Percentiles rank a stretch among this genome's conserved stretches.
Evolutionary conservation across 2,888 invertebrate species (phyloP).

Genomic region (Saturnia pavonia): DNA sequence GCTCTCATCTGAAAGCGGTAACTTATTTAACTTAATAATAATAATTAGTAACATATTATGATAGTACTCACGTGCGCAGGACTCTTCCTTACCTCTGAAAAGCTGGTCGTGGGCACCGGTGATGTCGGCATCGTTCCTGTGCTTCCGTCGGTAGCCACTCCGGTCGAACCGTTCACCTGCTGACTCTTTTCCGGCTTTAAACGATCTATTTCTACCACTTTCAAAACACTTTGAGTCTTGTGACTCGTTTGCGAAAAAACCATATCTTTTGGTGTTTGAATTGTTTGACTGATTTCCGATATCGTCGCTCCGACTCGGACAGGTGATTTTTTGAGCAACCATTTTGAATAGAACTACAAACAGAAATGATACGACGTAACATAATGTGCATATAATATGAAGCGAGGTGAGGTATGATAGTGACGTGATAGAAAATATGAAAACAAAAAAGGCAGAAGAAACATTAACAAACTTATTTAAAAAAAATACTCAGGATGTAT

Average conservation of each 20-base stretch:
- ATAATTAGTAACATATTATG: slow-evolving; percentile 43
- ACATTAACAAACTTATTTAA: neutral
- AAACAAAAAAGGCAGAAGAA: neutral
- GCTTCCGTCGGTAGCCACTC: slow-evolving; percentile 66
- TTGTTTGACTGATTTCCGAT: slow-evolving; percentile 70
- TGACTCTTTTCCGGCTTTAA: slow-evolving; percentile 74
- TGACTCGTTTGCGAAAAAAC: slow-evolving; percentile 81
- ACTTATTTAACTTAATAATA: slow-evolving; percentile 56
- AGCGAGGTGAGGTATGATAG: slow-evolving; percentile 44
- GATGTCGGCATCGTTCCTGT: slow-evolving; percentile 49
- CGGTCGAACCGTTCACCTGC: slow-evolving; percentile 64
- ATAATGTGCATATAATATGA: slow-evolving; percentile 76
- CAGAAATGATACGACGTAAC: slow-evolving; percentile 81
- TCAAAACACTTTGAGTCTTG: slow-evolving; percentile 76
- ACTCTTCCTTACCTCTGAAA: slow-evolving; percentile 69
- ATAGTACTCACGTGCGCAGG: slow-evolving; percentile 64
- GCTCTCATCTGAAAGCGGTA: slow-evolving; percentile 32
- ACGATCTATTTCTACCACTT: slow-evolving; percentile 79
- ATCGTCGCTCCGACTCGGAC: slow-evolving; percentile 79
- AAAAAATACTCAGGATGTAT: slow-evolving; percentile 4
- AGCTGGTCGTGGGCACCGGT: slow-evolving; percentile 61
- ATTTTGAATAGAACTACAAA: slow-evolving; percentile 82
- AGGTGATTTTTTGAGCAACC: slow-evolving; percentile 80
- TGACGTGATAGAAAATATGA: neutral
- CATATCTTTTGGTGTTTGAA: slow-evolving; percentile 77